Percentiles rank a stretch among this genome's conserved stretches.
These are phyloP conservation scores for Chlorocebus sabaeus DNA, from an alignment of 2,113 vertebrate species.

Conservation along the genomic window DNA sequence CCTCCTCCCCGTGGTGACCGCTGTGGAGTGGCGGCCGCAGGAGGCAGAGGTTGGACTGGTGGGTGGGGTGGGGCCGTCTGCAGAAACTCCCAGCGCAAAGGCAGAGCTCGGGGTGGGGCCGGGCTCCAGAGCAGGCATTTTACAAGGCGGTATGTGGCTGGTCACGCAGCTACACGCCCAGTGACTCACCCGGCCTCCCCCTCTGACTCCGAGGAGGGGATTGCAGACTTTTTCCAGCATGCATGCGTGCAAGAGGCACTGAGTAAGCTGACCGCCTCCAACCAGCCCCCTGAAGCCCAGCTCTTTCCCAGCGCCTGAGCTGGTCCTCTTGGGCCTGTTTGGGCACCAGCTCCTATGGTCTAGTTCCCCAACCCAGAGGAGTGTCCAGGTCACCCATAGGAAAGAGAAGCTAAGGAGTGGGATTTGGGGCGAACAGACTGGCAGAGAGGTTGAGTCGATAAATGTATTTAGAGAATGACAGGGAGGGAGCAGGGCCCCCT, in stretches of 20 bases:
- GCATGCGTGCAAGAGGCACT: not conserved
- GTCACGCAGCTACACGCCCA: not conserved
- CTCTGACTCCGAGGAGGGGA: not conserved
- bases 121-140: not conserved
- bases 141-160: not conserved
- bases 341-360: not conserved
- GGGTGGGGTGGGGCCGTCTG: not conserved
- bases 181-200: conserved; percentile 32
- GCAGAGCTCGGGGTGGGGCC: not conserved
- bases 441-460: not conserved
- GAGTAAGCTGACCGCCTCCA: not conserved
- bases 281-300: not conserved
- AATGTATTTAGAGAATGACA: not conserved
- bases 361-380: not conserved
- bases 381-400: not conserved
- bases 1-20: not conserved
- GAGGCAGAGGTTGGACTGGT: not conserved
- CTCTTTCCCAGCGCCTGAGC: accelerated
- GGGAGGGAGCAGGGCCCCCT: too few species aligned
- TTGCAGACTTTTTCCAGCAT: conserved; percentile 42
- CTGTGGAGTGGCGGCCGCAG: accelerated
- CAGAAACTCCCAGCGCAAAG: not conserved
- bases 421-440: not conserved
- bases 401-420: not conserved
- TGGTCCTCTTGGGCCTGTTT: not conserved